A percentile compares a stretch with the other conserved stretches of the same genome.
These are phyloP conservation scores for Penaeus vannamei DNA, from an alignment of 1,140 invertebrate genomes.

Conservation along the genomic window DNA sequence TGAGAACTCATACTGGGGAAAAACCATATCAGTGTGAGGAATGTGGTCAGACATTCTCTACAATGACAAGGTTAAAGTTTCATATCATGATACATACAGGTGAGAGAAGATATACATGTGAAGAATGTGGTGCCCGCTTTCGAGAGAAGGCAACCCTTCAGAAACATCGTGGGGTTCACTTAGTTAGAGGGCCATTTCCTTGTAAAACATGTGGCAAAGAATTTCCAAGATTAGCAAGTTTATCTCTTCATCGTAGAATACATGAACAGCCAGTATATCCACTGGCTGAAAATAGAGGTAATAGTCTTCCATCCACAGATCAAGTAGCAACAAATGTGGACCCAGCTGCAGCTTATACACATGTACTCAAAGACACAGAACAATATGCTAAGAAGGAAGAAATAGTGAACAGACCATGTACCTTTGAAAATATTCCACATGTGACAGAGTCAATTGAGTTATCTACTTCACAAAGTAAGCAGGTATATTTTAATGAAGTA, in stretches of 20 bases:
- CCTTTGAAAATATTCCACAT: too few relatives aligned
- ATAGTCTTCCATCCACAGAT: too few relatives aligned
- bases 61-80: slow-evolving; percentile 34
- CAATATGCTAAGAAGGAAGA: too few relatives aligned
- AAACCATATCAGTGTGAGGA: slow-evolving; percentile 60
- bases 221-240: slow-evolving; percentile 41
- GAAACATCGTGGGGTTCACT: slow-evolving; percentile 42
- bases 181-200: slow-evolving; percentile 44
- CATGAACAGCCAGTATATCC: not conserved
- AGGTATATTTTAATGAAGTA: too few relatives aligned
- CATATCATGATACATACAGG: slow-evolving; percentile 58
- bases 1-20: slow-evolving; percentile 57
- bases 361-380: too few relatives aligned
- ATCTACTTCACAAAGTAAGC: too few relatives aligned
- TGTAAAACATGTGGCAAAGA: slow-evolving; percentile 51
- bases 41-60: slow-evolving; percentile 49
- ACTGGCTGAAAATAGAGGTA: too few relatives aligned
- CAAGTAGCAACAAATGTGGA: too few relatives aligned
- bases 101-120: slow-evolving; percentile 46
- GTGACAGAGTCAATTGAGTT: too few relatives aligned
- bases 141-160: slow-evolving; percentile 54
- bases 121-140: slow-evolving; percentile 47
- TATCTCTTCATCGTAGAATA: slow-evolving; percentile 50
- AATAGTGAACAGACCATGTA: too few relatives aligned
- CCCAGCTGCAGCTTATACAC: too few relatives aligned